phyloP scores from a whole-genome alignment of 2,888 invertebrate genomes.

The Hyles lineata region DNA sequence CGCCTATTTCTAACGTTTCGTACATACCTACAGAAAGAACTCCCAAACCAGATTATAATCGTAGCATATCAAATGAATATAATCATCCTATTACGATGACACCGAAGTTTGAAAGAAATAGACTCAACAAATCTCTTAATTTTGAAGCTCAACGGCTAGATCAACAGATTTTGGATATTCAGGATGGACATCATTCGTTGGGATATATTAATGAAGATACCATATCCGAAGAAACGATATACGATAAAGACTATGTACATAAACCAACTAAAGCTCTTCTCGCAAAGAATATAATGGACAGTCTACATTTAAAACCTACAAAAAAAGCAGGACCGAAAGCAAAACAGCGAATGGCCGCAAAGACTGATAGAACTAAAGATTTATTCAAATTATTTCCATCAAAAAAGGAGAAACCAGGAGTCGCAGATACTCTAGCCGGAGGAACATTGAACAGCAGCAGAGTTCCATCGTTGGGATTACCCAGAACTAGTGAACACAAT shows the following conservation, averaged over 20 bases:
- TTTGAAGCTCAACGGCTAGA: conserved; percentile 78
- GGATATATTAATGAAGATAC: conserved; percentile 77
- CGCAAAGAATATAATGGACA: conserved; percentile 80
- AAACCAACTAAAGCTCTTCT: conserved; percentile 75
- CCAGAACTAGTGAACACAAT: conserved; percentile 68
- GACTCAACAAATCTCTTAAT: conserved; percentile 79
- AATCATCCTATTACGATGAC: conserved; percentile 65
- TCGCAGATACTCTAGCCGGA: conserved; percentile 68
- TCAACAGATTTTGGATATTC: conserved; percentile 80
- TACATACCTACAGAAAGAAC: conserved; percentile 74
- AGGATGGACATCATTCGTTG: conserved; percentile 78
- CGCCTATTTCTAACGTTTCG: conserved; percentile 78
- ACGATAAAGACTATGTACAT: conserved; percentile 63
- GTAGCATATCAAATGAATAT: conserved; percentile 75
- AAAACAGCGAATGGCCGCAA: conserved; percentile 71
- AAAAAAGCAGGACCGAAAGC: conserved; percentile 79
- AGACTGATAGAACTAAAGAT: conserved; percentile 68
- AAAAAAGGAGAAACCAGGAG: conserved; percentile 69
- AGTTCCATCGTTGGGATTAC: conserved; percentile 77
- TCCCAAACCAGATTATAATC: conserved; percentile 64
- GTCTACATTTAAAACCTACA: conserved; percentile 76
- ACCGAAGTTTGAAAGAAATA: conserved; percentile 80
- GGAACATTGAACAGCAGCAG: conserved; percentile 71
- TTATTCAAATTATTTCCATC: conserved; percentile 73
- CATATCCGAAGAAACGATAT: conserved; percentile 50